Base-by-base conservation (phyloP, 2,113 vertebrate genomes). In the Aegithalos caudatus region DNA sequence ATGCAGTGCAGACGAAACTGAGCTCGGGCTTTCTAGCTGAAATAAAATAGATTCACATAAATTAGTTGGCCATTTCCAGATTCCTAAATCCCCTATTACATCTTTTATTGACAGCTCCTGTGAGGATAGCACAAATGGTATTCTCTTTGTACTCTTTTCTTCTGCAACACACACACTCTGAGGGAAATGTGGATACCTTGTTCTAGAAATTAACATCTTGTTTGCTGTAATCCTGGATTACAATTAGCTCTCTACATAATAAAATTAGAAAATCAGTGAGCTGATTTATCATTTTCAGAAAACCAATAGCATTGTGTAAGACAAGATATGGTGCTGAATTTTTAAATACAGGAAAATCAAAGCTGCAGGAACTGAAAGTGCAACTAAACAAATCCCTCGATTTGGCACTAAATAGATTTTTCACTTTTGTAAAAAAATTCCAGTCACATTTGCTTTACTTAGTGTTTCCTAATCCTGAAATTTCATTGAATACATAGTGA, bases 171-270 rank as follows among this genome's bases (percentile, higher is more conserved):
- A 96, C 94, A 77, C 89, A 93, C 88, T 95, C 97, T 57, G 90
- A 98, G 96, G 98, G 97, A 98, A 98, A 98, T 81, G 93, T 92
- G 94, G 96, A 94, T 81, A 98, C 97, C 98, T 98, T 98, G 98
- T 98, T 98, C 98, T 98, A 98, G 97, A 99, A 99, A 99, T 98
- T 98, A 98, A 98, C 98, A 98, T 98, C 98, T 98, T 98, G 96
- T 98, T 98, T 97, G 97, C 97, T 98, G 96, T 99, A 99, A 99
- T 99, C 99, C 98, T 97, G 98, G 98, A 99, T 99, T 99, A 99
- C 98, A 99, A 98, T 94, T 96, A 97, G 98, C 98, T 97, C 97
- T 97, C 98, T 98, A 97, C 98, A 98, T 98, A 98, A 98, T 98
- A 98, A 98, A 98, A 98, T 98, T 98, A 98, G 97, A 97, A 98